Evolutionary conservation across 2,797 vertebrate genomes (phyloP).

Genomic region (Coluber constrictor): DNA sequence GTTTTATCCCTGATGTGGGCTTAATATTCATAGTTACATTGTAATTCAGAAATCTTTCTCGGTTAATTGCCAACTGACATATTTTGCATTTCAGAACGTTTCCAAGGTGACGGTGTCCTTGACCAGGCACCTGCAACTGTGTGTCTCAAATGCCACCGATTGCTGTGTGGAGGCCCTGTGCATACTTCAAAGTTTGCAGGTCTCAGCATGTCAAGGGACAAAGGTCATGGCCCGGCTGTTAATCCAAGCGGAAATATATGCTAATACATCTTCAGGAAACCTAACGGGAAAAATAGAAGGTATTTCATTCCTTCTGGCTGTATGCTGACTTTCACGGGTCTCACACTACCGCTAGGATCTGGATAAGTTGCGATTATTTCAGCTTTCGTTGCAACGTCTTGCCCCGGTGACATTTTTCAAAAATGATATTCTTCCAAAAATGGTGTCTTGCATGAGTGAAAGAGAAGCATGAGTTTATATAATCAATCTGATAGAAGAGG

Average conservation of each 20-base stretch:
- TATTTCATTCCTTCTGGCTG: neutral
- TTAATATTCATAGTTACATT: neutral
- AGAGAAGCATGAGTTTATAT: neutral
- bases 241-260: conserved; percentile 83
- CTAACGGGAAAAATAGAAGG: conserved; percentile 72
- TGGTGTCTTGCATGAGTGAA: neutral
- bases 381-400: neutral
- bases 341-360: neutral
- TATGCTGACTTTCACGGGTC: neutral
- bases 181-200: conserved; percentile 77
- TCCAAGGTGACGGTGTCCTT: conserved; percentile 72
- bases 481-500: neutral
- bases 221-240: conserved; percentile 74
- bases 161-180: conserved; percentile 78
- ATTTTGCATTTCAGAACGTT: conserved; percentile 48
- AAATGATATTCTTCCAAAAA: neutral
- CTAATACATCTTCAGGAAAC: conserved; percentile 66
- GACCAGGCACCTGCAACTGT: conserved; percentile 70
- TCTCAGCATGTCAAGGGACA: conserved; percentile 77
- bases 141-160: conserved; percentile 69
- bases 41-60: neutral
- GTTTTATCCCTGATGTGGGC: neutral
- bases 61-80: neutral
- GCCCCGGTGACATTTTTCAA: neutral
- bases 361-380: neutral